Base-by-base conservation (phyloP, 2,113 vertebrate species). In the Oryzias woworae region DNA sequence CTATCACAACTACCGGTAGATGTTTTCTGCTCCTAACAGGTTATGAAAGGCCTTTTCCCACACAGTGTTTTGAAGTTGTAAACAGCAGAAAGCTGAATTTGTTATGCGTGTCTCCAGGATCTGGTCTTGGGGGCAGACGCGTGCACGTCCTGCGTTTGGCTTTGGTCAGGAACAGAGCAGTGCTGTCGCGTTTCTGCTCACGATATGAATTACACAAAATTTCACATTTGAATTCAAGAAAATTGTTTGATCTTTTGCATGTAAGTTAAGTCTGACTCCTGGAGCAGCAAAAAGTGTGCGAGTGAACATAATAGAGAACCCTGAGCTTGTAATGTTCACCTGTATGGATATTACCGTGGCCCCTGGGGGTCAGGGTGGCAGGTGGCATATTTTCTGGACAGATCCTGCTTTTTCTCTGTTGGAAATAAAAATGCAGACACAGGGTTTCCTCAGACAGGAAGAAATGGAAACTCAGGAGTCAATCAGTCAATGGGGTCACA, bases 171-270 rank as follows among this genome's bases (percentile, higher is more conserved):
- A 78, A 88, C 71, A 76, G 83, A 90, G 62, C 74, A 78, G 78
- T 73, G 75, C 77, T 49, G 73, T 84, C 63, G 80, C 82, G 84
- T 80, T 80, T 83, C 84, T 83, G 71, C 84, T 88, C 82, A 66
- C 79, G 73, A 65, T 89, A 88, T 84, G 85, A 92, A 89, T 89
- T 86, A 86, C 84, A 82, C 53, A 18, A 85, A 89, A 86, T 87
- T 88, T 88, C 78, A 85, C 75, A 89, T 92, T 91, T 91, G 82
- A 91, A 91, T 92, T 89, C 86, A 89, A 69, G 78, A 45, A 74
- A 83, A 80, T 88, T 91, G 89, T 92, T 92, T 92, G 91, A 92
- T 92, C 91, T 92, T 82, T 80, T 84, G 81, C 87, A 86, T 84
- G 82, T 87, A 81, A 87, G 86, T 86, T 81, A 52, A 78, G 57